phyloP scores from a whole-genome alignment of 2,888 invertebrate genomes.

The Acanthosepion esculentum region DNA sequence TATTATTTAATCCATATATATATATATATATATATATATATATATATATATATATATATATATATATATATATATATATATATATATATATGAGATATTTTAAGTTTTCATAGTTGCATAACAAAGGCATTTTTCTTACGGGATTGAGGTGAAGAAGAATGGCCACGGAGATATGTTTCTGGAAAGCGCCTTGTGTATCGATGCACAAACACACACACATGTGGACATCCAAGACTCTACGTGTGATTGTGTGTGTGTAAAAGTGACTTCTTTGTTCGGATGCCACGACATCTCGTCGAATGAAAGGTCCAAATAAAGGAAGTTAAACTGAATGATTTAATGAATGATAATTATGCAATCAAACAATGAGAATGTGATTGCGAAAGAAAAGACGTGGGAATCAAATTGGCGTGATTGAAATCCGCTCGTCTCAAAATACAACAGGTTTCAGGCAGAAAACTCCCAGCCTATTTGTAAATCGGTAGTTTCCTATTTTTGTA shows the following conservation, averaged over 20 bases:
- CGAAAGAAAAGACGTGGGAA: conserved; percentile 33
- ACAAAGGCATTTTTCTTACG: no score
- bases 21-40: no score
- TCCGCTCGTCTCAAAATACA: neutral
- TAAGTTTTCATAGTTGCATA: no score
- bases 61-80: no score
- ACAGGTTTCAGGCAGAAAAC: neutral
- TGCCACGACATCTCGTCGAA: neutral
- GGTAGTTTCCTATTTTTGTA: neutral
- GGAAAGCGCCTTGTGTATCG: no score
- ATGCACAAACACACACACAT: no score
- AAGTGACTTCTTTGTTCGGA: neutral
- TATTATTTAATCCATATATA: no score
- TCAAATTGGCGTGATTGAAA: neutral
- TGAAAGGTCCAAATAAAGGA: neutral
- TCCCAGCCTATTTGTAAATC: conserved; percentile 33
- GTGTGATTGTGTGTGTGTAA: neutral
- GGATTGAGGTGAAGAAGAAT: no score
- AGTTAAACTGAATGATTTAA: neutral
- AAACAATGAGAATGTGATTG: conserved; percentile 16
- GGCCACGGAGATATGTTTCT: no score
- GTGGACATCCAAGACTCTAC: no score
- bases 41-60: no score
- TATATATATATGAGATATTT: no score
- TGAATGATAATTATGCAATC: conserved; percentile 8